Percentiles rank a stretch among this genome's conserved stretches.
Evolutionary conservation across 2,113 vertebrate genomes (phyloP).

Genomic region (Cebidichthys violaceus): DNA sequence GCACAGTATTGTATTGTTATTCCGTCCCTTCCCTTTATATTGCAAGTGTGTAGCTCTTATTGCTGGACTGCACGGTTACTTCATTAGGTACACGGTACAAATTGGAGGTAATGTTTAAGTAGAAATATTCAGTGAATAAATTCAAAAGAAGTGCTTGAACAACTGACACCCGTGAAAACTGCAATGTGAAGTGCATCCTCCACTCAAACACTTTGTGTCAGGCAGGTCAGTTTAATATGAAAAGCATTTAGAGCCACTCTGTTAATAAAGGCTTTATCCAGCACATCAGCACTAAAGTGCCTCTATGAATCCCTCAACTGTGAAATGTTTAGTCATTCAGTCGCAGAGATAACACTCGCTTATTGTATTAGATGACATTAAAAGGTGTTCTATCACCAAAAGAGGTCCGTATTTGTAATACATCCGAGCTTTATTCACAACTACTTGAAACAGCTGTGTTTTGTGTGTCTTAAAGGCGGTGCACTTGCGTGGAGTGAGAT

Average conservation of each 20-base stretch:
- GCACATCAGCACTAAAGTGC: constrained; percentile 35
- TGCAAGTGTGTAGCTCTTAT: not conserved
- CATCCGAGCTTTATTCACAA: not conserved
- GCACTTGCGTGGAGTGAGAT: not conserved
- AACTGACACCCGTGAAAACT: not conserved
- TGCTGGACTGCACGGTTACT: not conserved
- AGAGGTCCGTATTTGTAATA: constrained; percentile 7
- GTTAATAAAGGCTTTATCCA: constrained; percentile 38
- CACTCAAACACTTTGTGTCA: not conserved
- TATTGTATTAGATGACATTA: constrained; percentile 25
- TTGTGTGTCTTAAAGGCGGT: not conserved
- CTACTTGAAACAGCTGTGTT: not conserved
- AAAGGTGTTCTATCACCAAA: constrained; percentile 25
- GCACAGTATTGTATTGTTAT: not conserved
- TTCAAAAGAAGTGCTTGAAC: constrained; percentile 22
- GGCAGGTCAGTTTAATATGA: constrained; percentile 28
- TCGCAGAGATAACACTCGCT: constrained; percentile 24
- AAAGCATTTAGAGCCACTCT: constrained; percentile 29
- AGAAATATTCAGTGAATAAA: constrained; percentile 1
- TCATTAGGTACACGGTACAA: constrained; percentile 11
- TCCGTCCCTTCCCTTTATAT: not conserved
- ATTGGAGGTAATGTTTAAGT: constrained; percentile 1
- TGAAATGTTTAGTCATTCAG: constrained; percentile 33
- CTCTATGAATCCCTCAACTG: constrained; percentile 39
- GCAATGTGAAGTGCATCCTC: constrained; percentile 7